Base-by-base conservation (phyloP, 2,888 invertebrate genomes). In the Therioaphis trifolii region DNA sequence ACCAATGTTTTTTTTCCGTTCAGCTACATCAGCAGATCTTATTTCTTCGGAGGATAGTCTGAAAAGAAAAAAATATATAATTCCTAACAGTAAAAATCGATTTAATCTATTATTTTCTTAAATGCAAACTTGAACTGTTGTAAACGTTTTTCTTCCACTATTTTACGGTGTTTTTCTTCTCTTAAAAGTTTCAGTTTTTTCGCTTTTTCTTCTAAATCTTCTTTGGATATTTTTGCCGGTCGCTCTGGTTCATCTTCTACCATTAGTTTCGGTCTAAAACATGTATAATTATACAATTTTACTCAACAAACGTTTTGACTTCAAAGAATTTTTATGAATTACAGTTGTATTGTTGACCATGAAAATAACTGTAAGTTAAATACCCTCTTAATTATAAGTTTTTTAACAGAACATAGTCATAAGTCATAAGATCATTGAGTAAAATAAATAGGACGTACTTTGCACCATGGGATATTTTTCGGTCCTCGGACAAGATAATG, bases 101-200 rank as follows among this genome's bases (percentile, higher is more conserved):
- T n/a, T n/a, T n/a, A n/a, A n/a, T n/a, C n/a, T n/a, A n/a, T n/a
- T n/a, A n/a, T n/a, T n/a, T n/a, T n/a, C n/a, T n/a, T n/a, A n/a
- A n/a, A 58, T 69, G 46, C 79, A 4, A 29, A 80, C 79, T 71
- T 80, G 5, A 80, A 58, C 43, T 29, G n/a, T 29, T 69, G 71
- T 71, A 80, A 71, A 71, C 71, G 79, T 71, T 82, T 82, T 55
- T 63, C 35, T 61, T 82, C 80, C 12, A 74, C 72, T 35, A 82
- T 40, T 72, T 74, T 58, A 29, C 46, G 71, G 18, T 72, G 63
- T 15, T 74, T 49, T 61, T 82, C 61, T 0, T 82, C 71, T 14
- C 14, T 63, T 72, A 24, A 29, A 11, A 40, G 35, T 35, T 82
- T 74, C 9, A 63, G 14, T 7, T 46, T 18, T 24, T 35, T 24